A percentile compares a stretch with the other conserved stretches of the same genome.
Evolutionary conservation across 2,797 vertebrate genomes (phyloP).

Genomic region (Margarornis squamiger): DNA sequence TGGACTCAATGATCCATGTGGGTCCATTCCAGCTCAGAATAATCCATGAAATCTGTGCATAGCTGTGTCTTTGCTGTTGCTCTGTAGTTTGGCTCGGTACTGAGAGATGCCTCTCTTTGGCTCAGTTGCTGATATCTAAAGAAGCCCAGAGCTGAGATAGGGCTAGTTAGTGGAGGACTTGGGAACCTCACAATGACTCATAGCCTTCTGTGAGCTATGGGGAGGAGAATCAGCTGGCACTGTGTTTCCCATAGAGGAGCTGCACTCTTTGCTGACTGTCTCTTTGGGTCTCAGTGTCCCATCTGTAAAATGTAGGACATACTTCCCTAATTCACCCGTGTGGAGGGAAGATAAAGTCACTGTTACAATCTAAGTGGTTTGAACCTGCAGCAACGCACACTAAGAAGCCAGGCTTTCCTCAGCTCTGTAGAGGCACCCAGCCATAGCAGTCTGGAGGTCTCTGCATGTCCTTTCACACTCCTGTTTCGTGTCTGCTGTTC

Average conservation of each 20-base stretch:
- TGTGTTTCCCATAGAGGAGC: neutral
- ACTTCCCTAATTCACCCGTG: neutral
- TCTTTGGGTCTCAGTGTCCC: neutral
- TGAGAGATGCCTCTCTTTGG: too few relatives aligned
- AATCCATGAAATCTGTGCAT: neutral
- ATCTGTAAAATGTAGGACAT: neutral
- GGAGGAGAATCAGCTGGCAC: neutral
- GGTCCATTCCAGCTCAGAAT: neutral
- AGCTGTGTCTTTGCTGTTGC: neutral
- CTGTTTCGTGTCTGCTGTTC: accelerated
- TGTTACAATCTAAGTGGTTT: neutral
- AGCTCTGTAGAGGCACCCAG: too few relatives aligned
- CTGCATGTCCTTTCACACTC: neutral
- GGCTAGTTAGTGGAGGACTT: neutral
- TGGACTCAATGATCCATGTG: neutral
- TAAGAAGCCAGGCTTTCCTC: neutral
- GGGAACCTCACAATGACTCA: neutral
- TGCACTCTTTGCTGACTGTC: accelerated
- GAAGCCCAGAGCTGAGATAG: neutral
- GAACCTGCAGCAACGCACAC: neutral
- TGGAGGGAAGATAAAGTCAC: neutral
- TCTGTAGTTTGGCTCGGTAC: neutral
- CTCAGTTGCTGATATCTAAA: neutral
- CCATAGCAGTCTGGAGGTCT: neutral
- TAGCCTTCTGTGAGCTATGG: neutral